Evolutionary conservation across 2,888 invertebrate genomes (phyloP), one percentile per base, ranked within the genome.

Genomic region (Ellobium chinense): DNA sequence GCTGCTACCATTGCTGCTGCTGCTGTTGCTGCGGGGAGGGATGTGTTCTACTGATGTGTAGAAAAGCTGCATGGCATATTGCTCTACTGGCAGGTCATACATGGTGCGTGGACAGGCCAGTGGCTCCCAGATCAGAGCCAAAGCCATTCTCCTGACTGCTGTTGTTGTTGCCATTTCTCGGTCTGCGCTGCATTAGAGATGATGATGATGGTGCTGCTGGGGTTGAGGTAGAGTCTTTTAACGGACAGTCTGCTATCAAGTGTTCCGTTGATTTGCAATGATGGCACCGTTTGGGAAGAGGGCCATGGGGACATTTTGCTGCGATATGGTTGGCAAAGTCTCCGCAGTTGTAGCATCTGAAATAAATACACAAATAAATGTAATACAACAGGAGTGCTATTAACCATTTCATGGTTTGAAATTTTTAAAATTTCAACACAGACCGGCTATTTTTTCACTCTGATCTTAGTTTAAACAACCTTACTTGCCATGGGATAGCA

Each of bases 251-350:
- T 37, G 97, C 97, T 83, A 97, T 96, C 80, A 98, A 94, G 93
- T 98, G 98, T 89, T 96, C 96, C 88, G 96, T 96, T 87, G 96
- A 95, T 92, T 97, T 97, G 93, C 97, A 98, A 92, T 95, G 95
- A 94, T 98, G 97, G 93, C 98, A 98, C 89, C 96, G 95, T 94
- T 97, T 97, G 88, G 97, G 97, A 94, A 97, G 96, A 74, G 97
- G 97, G 21, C 97, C 97, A 91, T 96, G 94, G 85, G 95, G 95
- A 93, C 98, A 98, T 92, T 97, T 97, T 54, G 97, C 96, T 46
- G 98, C 97, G 91, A 97, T 96, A 93, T 98, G 98, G 93, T 97
- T 97, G 70, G 97, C 96, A 91, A 97, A 97, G 93, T 97, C 97
- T 4, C 97, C 97, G 91, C 97, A 98, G 93, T 98, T 98, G 93